Evolutionary conservation across 2,797 vertebrate genomes (phyloP).

Genomic region (Rhadinocentrus ornatus): DNA sequence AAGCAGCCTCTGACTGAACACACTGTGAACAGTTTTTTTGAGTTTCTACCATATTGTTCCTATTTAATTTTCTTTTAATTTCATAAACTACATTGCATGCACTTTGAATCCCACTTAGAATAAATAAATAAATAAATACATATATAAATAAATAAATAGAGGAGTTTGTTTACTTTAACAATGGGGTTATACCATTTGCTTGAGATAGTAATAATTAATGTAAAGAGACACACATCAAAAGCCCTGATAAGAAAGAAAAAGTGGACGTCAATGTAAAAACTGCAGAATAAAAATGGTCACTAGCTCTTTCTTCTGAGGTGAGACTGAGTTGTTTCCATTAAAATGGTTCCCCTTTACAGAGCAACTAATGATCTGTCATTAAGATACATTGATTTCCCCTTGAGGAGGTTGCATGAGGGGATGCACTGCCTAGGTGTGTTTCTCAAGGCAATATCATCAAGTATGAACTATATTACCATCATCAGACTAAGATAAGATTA

Average conservation of each 20-base stretch:
- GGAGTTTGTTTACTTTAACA: background rate
- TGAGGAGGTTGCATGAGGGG: constrained; percentile 49
- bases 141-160: too few species aligned
- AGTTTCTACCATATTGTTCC: too few species aligned
- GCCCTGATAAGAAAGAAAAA: background rate
- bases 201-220: background rate
- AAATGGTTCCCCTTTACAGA: constrained; percentile 68
- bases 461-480: constrained; percentile 40
- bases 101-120: too few species aligned
- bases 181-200: background rate
- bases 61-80: too few species aligned
- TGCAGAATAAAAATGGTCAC: constrained; percentile 21
- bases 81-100: background rate
- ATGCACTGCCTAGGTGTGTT: constrained; percentile 54
- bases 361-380: constrained; percentile 79
- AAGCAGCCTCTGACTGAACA: too few species aligned
- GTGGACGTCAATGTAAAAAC: background rate
- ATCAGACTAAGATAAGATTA: constrained; percentile 39
- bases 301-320: constrained; percentile 54
- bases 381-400: constrained; percentile 79
- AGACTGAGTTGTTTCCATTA: constrained; percentile 72
- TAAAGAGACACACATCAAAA: background rate
- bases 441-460: constrained; percentile 51
- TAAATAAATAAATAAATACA: too few species aligned
- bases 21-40: background rate